These are phyloP conservation scores for Orchestes rusci DNA, from an alignment of 2,888 invertebrate species.

Conservation along the genomic window DNA sequence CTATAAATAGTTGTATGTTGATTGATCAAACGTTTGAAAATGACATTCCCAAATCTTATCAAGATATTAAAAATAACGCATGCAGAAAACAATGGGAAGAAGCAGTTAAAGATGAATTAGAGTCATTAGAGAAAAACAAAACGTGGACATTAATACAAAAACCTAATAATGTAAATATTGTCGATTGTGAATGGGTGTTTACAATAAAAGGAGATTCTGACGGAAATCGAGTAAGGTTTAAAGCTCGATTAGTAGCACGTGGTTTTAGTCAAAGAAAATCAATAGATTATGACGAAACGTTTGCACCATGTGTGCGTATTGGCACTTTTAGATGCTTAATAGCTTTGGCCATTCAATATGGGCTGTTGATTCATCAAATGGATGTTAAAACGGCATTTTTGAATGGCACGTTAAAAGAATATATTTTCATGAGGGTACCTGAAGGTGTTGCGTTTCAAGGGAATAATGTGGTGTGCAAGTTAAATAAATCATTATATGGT, in stretches of 20 bases:
- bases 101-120: slow-evolving; percentile 4
- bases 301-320: slow-evolving; percentile 19
- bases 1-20: no score
- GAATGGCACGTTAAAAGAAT: slow-evolving; percentile 20
- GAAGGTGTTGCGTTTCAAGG: slow-evolving; percentile 21
- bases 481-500: no score
- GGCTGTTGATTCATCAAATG: slow-evolving; percentile 18
- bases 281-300: slow-evolving; percentile 23
- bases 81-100: slow-evolving; percentile 1
- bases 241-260: slow-evolving; percentile 14
- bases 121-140: slow-evolving; percentile 16
- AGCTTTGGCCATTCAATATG: slow-evolving; percentile 9
- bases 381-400: slow-evolving; percentile 25
- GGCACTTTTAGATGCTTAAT: slow-evolving; percentile 12
- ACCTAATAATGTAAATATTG: slow-evolving; percentile 11
- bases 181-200: slow-evolving; percentile 24
- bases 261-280: slow-evolving; percentile 23
- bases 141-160: slow-evolving; percentile 20
- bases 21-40: no score
- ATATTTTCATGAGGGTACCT: slow-evolving; percentile 27
- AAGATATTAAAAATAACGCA: slow-evolving; percentile 6
- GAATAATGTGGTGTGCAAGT: slow-evolving; percentile 29
- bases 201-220: slow-evolving; percentile 17
- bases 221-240: slow-evolving; percentile 12
- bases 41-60: no score